Evolutionary conservation across 2,888 invertebrate genomes (phyloP).

Genomic region (Heteropelma amictum): DNA sequence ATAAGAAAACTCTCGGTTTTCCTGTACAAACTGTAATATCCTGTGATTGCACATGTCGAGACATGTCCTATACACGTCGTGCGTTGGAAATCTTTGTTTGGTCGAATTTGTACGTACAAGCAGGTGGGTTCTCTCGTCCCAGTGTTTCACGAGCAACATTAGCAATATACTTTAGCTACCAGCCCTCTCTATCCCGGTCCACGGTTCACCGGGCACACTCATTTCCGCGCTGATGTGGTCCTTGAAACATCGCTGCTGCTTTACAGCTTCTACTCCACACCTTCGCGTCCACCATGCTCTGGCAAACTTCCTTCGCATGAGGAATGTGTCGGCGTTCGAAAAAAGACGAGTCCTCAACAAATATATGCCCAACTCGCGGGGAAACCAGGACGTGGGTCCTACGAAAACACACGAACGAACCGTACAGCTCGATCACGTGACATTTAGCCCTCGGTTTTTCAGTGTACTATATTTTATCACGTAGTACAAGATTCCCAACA

Average conservation of each 20-base stretch:
- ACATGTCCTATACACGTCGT: slow-evolving; percentile 1
- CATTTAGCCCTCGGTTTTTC: slow-evolving; percentile 46
- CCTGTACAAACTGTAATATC: slow-evolving; percentile 53
- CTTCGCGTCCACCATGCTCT: slow-evolving; percentile 12
- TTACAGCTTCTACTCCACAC: background rate
- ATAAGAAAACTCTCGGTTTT: slow-evolving; percentile 50
- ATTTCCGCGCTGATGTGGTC: slow-evolving; percentile 32
- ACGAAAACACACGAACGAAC: slow-evolving; percentile 33
- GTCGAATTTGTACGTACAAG: slow-evolving; percentile 54
- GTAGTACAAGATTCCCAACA: slow-evolving; percentile 25
- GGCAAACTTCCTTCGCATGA: slow-evolving; percentile 25
- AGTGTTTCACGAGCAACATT: slow-evolving; percentile 41
- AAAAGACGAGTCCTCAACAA: slow-evolving; percentile 50
- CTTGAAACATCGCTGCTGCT: background rate
- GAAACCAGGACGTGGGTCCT: slow-evolving; percentile 19
- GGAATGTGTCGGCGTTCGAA: slow-evolving; percentile 36
- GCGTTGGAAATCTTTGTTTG: slow-evolving; percentile 50
- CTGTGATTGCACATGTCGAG: slow-evolving; percentile 14
- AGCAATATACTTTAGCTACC: slow-evolving; percentile 30
- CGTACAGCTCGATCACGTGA: slow-evolving; percentile 47
- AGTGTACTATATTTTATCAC: slow-evolving; percentile 1
- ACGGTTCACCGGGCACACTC: slow-evolving; percentile 49
- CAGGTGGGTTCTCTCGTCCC: slow-evolving; percentile 50
- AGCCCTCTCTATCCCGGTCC: background rate
- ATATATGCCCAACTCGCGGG: slow-evolving; percentile 26